Conservation (phyloP, 2,888 invertebrate genomes). For the Griposia aprilina region DNA sequence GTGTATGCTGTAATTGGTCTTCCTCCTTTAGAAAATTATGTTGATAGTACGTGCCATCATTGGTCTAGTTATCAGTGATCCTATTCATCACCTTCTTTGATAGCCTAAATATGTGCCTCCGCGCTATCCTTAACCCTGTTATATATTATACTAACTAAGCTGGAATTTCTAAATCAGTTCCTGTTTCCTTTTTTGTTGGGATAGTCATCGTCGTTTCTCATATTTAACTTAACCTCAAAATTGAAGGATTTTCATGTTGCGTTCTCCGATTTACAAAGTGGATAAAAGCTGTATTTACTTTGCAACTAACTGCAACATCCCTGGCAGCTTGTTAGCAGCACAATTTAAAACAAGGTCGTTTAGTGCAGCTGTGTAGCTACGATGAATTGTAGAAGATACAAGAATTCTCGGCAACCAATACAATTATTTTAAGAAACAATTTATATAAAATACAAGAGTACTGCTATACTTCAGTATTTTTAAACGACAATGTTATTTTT, state of each 20-base stretch:
- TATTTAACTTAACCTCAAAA: neutral
- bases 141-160: no score
- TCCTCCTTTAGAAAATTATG: neutral
- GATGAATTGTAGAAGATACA: slow-evolving; percentile 53
- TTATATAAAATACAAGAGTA: slow-evolving; percentile 30
- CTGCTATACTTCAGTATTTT: slow-evolving; percentile 23
- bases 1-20: neutral
- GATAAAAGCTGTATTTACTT: slow-evolving; percentile 21
- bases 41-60: neutral
- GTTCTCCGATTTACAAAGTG: neutral
- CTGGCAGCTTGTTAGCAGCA: slow-evolving; percentile 41
- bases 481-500: slow-evolving; percentile 10
- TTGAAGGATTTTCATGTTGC: neutral
- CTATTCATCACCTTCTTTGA: neutral
- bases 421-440: slow-evolving; percentile 51
- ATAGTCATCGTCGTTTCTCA: neutral
- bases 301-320: slow-evolving; percentile 37
- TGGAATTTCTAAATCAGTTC: neutral
- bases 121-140: neutral
- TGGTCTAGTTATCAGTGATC: neutral
- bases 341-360: slow-evolving; percentile 60
- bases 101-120: neutral
- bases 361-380: slow-evolving; percentile 19
- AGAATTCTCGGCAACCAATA: slow-evolving; percentile 28
- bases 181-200: neutral